These are phyloP conservation scores for Diachasmimorpha longicaudata DNA, from an alignment of 1,140 invertebrate genomes.

Conservation along the genomic window DNA sequence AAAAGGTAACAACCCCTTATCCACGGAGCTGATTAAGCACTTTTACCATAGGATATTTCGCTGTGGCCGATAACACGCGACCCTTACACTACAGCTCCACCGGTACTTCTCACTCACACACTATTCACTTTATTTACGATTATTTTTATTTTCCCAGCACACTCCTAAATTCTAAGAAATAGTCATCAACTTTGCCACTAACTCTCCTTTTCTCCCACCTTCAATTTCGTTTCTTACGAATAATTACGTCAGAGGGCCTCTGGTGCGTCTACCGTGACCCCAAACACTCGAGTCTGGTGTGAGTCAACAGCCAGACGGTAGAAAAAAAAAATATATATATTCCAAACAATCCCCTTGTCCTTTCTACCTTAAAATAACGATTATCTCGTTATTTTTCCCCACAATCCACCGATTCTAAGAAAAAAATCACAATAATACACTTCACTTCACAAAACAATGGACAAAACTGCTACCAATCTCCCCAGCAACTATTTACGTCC, in stretches of 20 bases:
- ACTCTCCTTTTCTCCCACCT: not conserved
- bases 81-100: conserved; percentile 20
- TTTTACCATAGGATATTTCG: conserved; percentile 31
- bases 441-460: not conserved
- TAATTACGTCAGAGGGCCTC: not conserved
- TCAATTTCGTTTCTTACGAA: not conserved
- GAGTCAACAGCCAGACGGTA: not conserved
- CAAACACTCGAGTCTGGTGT: not conserved
- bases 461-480: not conserved
- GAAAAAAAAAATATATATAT: not conserved
- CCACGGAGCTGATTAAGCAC: conserved; percentile 30
- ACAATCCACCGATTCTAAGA: not conserved
- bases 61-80: conserved; percentile 28
- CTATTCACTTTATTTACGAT: not conserved
- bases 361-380: not conserved
- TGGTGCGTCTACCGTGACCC: not conserved
- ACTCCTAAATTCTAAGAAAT: not conserved
- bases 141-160: not conserved
- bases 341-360: not conserved
- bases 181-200: not conserved
- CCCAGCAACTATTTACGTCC: not conserved
- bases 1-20: conserved; percentile 29
- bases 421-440: not conserved
- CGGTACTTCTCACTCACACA: conserved; percentile 24
- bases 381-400: not conserved